Evolutionary conservation across 53 echinoderm and acorn worm species (phyloP).

Genomic region (Mesocentrotus franciscanus): DNA sequence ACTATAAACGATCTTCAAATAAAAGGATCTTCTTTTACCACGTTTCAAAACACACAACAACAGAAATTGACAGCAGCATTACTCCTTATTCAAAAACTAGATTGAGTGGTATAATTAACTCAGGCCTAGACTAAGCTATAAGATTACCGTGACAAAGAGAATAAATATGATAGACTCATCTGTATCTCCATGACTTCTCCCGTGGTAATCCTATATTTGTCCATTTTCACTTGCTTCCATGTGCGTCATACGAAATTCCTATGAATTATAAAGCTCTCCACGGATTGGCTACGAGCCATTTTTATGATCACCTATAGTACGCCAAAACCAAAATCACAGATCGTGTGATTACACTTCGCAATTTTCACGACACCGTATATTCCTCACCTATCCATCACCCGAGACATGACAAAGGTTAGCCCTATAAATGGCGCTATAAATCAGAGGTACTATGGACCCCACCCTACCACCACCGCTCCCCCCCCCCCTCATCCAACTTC

Average conservation of each 20-base stretch:
- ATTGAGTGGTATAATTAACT: not conserved
- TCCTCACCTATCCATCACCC: not conserved
- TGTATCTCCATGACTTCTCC: not conserved
- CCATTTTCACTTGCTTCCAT: not conserved
- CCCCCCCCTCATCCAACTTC: too few species aligned
- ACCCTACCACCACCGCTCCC: too few species aligned
- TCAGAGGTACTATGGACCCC: too few species aligned
- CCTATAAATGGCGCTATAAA: not conserved
- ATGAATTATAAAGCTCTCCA: constrained; percentile 14
- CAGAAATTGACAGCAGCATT: not conserved
- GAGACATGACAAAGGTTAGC: not conserved
- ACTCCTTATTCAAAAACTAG: not conserved
- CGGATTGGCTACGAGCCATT: not conserved
- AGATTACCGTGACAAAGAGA: not conserved
- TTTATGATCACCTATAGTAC: not conserved
- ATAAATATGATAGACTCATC: constrained; percentile 5
- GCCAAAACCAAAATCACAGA: not conserved
- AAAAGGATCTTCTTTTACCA: too few species aligned
- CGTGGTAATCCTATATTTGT: not conserved
- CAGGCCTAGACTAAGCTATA: not conserved
- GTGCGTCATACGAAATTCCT: constrained; percentile 8
- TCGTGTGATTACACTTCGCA: not conserved
- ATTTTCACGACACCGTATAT: not conserved
- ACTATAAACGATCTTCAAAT: too few species aligned
- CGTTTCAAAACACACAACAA: too few species aligned